Conservation (phyloP, 2,113 vertebrate species). For the Monarcha castaneiventris region DNA sequence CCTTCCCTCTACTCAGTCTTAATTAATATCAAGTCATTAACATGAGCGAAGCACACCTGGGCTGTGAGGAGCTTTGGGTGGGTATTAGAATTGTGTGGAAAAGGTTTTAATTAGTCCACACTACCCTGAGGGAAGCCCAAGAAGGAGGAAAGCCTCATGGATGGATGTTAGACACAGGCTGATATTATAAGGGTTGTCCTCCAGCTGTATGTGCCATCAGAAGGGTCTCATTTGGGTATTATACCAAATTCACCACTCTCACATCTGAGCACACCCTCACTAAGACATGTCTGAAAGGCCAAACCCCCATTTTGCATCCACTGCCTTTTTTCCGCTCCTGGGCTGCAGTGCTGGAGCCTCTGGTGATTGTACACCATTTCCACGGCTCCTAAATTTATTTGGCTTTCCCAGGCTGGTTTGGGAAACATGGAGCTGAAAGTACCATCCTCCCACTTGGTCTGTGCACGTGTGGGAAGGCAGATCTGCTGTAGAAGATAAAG, state of each 20-base stretch:
- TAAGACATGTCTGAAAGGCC: not conserved
- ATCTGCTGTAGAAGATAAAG: not conserved
- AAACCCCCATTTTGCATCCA: not conserved
- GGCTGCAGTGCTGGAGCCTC: not conserved
- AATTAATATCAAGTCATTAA: not conserved
- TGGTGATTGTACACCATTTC: not conserved
- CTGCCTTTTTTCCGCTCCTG: not conserved
- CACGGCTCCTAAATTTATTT: not conserved
- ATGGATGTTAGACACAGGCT: not conserved
- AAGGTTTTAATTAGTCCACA: not conserved
- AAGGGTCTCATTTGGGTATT: not conserved
- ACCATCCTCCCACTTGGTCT: not conserved
- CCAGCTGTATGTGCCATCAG: not conserved
- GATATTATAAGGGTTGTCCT: not conserved
- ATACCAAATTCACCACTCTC: not conserved
- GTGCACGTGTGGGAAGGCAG: not conserved
- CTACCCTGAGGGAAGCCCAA: not conserved
- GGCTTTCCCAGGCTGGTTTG: not conserved
- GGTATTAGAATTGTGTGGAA: not conserved
- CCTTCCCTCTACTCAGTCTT: not conserved
- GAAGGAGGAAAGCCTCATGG: not conserved
- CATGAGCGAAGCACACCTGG: not conserved
- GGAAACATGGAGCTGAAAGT: not conserved
- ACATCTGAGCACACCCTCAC: fast-evolving
- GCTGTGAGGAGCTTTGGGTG: not conserved